phyloP scores from a whole-genome alignment of 2,113 vertebrate species.

The Emydocephalus ijimae region DNA sequence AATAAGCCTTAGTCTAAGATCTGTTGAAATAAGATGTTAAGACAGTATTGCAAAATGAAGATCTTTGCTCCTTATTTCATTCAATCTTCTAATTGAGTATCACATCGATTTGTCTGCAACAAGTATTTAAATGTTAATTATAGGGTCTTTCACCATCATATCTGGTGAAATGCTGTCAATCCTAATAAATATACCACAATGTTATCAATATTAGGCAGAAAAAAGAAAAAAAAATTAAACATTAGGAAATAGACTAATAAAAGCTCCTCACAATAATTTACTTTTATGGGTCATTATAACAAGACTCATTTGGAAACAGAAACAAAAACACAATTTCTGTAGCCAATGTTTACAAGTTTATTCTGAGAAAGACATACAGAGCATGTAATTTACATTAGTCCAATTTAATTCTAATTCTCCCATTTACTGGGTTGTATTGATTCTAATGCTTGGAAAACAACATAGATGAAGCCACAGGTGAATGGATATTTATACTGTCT shows the following conservation, averaged over 20 bases:
- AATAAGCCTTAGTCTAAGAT: background rate
- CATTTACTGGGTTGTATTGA: background rate
- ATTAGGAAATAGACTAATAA: background rate
- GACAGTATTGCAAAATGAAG: background rate
- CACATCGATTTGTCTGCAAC: background rate
- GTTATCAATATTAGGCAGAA: background rate
- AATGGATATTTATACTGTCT: background rate
- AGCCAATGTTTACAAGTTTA: background rate
- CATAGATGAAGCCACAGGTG: background rate
- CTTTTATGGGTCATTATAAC: background rate
- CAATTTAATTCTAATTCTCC: background rate
- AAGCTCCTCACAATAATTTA: background rate
- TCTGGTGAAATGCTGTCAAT: background rate
- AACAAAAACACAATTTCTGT: background rate
- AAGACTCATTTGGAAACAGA: background rate
- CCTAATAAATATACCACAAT: background rate
- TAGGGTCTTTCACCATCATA: background rate
- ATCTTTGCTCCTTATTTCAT: background rate
- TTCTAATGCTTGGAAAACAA: background rate
- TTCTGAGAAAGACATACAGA: background rate
- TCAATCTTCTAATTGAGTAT: background rate
- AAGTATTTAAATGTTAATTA: background rate
- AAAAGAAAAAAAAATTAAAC: background rate
- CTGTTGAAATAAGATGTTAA: background rate
- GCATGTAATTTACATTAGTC: background rate